Conservation (phyloP, 2,797 vertebrate genomes). For the Balearica regulorum region DNA sequence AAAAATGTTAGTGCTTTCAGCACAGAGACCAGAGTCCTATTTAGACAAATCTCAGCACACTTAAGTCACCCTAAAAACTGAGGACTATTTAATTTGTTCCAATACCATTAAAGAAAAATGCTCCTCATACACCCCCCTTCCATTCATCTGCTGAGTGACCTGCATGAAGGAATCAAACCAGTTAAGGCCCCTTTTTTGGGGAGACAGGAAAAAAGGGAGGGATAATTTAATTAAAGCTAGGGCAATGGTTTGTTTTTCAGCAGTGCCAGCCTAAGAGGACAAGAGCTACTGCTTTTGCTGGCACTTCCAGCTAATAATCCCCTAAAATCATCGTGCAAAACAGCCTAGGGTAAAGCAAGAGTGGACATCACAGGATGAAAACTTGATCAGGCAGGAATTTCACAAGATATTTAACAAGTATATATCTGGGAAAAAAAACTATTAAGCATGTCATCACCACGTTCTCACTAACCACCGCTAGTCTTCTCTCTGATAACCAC, state of each 20-base stretch:
- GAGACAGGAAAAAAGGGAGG: neutral
- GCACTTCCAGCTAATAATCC: neutral
- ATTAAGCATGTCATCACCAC: neutral
- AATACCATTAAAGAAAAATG: neutral
- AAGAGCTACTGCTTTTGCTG: neutral
- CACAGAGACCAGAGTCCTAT: neutral
- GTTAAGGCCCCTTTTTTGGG: neutral
- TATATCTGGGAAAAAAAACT: neutral
- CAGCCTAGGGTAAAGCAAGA: neutral
- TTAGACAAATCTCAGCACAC: neutral
- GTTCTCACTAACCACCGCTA: neutral
- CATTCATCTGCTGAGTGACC: neutral
- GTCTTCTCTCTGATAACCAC: neutral
- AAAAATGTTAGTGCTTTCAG: neutral
- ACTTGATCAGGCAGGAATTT: neutral
- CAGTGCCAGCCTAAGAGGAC: neutral
- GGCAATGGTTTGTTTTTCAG: neutral
- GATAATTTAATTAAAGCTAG: neutral
- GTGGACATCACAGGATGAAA: neutral
- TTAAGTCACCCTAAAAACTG: neutral
- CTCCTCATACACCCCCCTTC: neutral
- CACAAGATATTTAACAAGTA: neutral
- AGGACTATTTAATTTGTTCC: neutral
- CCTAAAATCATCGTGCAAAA: neutral
- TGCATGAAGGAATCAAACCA: neutral